A percentile compares a stretch with the other conserved stretches of the same genome.
phyloP scores from a whole-genome alignment of 2,797 vertebrate species.

The Acipenser transmontanus region DNA sequence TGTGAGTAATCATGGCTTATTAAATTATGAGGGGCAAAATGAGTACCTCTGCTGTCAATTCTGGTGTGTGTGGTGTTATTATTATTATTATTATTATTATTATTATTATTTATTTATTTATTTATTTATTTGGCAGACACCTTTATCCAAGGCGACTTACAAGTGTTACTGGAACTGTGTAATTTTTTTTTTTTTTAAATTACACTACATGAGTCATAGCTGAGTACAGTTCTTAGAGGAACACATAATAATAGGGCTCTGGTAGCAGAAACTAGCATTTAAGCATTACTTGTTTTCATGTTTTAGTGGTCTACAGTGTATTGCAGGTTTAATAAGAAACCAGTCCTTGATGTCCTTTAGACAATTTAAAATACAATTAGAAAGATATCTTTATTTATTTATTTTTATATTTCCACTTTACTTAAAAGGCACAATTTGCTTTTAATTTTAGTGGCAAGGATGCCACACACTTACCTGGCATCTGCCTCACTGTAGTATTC shows the following conservation, averaged over 20 bases:
- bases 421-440: neutral
- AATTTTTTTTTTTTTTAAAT: neutral
- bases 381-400: no score
- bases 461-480: conserved; percentile 78
- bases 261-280: conserved; percentile 9
- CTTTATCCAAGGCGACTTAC: neutral
- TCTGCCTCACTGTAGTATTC: conserved; percentile 98
- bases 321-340: conserved; percentile 4
- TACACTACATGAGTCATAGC: neutral
- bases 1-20: conserved; percentile 4
- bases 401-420: no score
- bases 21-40: conserved; percentile 16
- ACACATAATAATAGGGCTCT: neutral
- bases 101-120: neutral
- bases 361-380: no score
- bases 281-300: conserved; percentile 13
- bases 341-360: conserved; percentile 9
- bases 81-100: neutral
- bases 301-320: conserved; percentile 9
- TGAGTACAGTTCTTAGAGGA: neutral
- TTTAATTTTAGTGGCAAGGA: neutral
- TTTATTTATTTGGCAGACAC: conserved; percentile 7
- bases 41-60: neutral
- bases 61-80: conserved; percentile 22
- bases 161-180: neutral